Base-by-base conservation (phyloP, 2,888 invertebrate genomes). In the Ametastegia equiseti region DNA sequence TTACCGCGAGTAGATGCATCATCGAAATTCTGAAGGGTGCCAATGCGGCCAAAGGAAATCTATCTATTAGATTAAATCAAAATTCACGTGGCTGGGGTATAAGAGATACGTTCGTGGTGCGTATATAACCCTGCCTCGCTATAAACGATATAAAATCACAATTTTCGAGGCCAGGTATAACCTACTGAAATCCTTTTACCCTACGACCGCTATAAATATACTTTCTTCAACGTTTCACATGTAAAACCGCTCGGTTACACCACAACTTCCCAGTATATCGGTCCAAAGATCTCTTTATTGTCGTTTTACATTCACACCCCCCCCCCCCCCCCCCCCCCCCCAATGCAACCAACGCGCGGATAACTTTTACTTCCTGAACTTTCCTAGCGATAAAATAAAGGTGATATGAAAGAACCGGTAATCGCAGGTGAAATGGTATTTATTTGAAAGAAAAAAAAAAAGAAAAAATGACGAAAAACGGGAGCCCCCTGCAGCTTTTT, bases 1-100 rank as follows among this genome's bases (percentile, higher is more conserved):
- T 65, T 75, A 77, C 30, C 30, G n/a, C n/a, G 45, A 30, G 63
- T 42, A 57, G 75, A 81, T 75, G 81, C 81, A 65, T 81, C 75
- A 81, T 81, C 79, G 36, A 60, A 45, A 36, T 57, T 75, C 54
- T 54, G 75, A 75, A 75, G 75, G 75, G 75, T 75, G 75, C 54
- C 75, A 45, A 75, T 54, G n/a, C n/a, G 75, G 15, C 54, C 33
- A 1, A 45, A 54, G 23, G 36, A 75, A 75, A 54, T 54, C 54
- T 75, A 75, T 75, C 36, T 75, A 75, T 54, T 75, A 50, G 54
- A 50, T 75, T 75, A 54, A 50, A 75, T 50, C 75, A 19, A 75
- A 50, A 13, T 54, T 36, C 50, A n/a, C 54, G 33, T n/a, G n/a
- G 30, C 30, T 45, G 3, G 15, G 47, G 15, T 45, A 71, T 45